Percentiles rank a stretch among this genome's conserved stretches.
Evolutionary conservation across 2,113 vertebrate genomes (phyloP).

Genomic region (Leucosticte australis): DNA sequence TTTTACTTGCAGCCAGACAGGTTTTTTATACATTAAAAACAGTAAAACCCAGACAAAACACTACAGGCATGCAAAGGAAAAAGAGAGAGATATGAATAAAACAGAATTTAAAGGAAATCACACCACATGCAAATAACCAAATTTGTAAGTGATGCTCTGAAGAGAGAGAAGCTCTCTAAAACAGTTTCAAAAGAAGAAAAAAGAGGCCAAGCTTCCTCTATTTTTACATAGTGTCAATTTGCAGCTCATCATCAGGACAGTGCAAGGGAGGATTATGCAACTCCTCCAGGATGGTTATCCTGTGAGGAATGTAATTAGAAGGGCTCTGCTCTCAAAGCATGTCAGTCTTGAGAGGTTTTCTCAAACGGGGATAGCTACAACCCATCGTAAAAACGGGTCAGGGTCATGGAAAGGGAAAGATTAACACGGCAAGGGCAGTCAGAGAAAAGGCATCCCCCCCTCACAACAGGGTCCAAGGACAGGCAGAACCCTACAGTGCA

Average conservation of each 20-base stretch:
- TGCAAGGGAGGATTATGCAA: constrained; percentile 59
- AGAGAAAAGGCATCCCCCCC: not conserved
- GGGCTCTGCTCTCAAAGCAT: not conserved
- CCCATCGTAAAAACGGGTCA: not conserved
- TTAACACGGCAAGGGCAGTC: not conserved
- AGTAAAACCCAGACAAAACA: not conserved
- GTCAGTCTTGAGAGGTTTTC: not conserved
- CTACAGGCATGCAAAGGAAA: not conserved
- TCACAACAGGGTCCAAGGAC: not conserved
- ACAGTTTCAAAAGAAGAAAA: constrained; percentile 9
- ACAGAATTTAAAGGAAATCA: not conserved
- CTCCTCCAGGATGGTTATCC: constrained; percentile 29
- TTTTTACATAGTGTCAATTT: constrained; percentile 62
- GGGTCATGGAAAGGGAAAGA: not conserved
- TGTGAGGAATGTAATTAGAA: constrained; percentile 38
- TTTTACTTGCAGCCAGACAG: not conserved
- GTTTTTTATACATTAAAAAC: not conserved
- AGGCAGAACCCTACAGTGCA: not conserved
- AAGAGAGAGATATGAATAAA: not conserved
- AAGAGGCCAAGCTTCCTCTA: constrained; percentile 45
- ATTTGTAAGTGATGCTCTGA: not conserved
- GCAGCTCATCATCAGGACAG: constrained; percentile 50
- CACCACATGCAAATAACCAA: not conserved
- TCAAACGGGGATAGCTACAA: not conserved
- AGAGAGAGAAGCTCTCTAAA: constrained; percentile 29